phyloP scores from a whole-genome alignment of 1,140 invertebrate species.

The Habropoda laboriosa region DNA sequence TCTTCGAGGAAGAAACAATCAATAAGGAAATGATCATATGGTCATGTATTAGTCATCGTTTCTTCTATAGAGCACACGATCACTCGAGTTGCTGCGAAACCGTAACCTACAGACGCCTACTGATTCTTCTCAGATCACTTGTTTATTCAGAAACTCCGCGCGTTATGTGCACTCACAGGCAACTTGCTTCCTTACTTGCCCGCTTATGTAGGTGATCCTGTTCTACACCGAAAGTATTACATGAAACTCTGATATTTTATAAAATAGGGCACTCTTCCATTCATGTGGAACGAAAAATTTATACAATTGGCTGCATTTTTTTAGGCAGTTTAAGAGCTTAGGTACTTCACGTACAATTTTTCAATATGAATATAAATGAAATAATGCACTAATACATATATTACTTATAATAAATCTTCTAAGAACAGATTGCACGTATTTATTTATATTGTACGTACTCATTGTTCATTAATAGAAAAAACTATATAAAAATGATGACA shows the following conservation, averaged over 20 bases:
- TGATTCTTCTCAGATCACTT: conserved; percentile 24
- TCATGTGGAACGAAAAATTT: not conserved
- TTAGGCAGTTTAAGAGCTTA: too few relatives aligned
- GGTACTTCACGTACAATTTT: too few relatives aligned
- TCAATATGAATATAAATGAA: too few relatives aligned
- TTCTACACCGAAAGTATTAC: not conserved
- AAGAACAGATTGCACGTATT: too few relatives aligned
- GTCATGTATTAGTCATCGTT: conserved; percentile 58
- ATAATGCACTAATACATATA: too few relatives aligned
- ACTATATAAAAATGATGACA: too few relatives aligned
- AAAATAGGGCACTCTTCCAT: not conserved
- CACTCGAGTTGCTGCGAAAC: conserved; percentile 48
- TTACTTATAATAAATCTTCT: too few relatives aligned
- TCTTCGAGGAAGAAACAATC: conserved; percentile 33
- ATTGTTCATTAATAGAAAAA: too few relatives aligned
- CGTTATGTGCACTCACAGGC: not conserved
- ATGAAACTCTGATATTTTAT: not conserved
- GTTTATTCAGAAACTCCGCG: conserved; percentile 14
- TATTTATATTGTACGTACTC: too few relatives aligned
- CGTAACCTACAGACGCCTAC: conserved; percentile 42
- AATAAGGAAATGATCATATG: conserved; percentile 60
- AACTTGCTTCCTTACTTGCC: not conserved
- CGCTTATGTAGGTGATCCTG: not conserved
- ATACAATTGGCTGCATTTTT: too few relatives aligned
- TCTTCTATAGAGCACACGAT: conserved; percentile 41